Evolutionary conservation across 2,797 vertebrate species (phyloP).

Genomic region (Notoglanidium macrostoma): DNA sequence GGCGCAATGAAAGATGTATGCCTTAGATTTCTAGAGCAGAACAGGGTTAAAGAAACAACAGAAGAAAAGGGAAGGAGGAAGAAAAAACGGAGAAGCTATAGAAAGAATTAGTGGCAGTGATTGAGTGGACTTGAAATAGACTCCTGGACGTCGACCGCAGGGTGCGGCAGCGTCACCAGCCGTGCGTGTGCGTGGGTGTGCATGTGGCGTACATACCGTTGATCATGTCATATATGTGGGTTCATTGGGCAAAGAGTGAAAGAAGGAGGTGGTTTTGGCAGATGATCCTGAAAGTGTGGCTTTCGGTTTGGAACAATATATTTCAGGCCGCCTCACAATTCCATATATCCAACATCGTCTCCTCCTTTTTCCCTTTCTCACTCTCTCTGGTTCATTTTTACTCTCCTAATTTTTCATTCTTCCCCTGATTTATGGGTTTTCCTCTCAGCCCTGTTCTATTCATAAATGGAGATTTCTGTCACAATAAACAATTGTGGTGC

Average conservation of each 20-base stretch:
- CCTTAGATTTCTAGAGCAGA: conserved; percentile 1
- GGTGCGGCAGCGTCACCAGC: conserved; percentile 39
- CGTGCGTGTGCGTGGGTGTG: conserved; percentile 31
- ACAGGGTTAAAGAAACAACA: conserved; percentile 21
- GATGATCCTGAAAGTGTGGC: conserved; percentile 54
- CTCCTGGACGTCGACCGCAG: conserved; percentile 49
- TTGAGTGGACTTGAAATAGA: conserved; percentile 51
- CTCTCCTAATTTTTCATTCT: conserved; percentile 40
- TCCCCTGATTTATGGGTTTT: conserved; percentile 61
- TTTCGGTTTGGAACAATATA: conserved; percentile 57
- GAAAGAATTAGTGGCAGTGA: conserved; percentile 42
- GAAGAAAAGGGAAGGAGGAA: conserved; percentile 20
- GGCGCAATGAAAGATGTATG: not conserved
- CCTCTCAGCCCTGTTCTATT: conserved; percentile 40
- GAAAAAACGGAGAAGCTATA: not conserved
- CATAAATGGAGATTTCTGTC: conserved; percentile 62
- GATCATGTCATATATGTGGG: conserved; percentile 61
- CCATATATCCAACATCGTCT: conserved; percentile 44
- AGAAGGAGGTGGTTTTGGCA: conserved; percentile 59
- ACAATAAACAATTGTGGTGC: conserved; percentile 61
- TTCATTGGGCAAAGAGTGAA: conserved; percentile 55
- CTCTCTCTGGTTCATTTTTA: not conserved
- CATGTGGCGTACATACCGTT: conserved; percentile 46
- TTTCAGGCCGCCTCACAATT: conserved; percentile 47
- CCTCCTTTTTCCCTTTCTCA: conserved; percentile 23